A percentile compares a stretch with the other conserved stretches of the same genome.
Conservation (phyloP, 2,888 invertebrate genomes). For the Scaptomyza cyrtandrae region DNA sequence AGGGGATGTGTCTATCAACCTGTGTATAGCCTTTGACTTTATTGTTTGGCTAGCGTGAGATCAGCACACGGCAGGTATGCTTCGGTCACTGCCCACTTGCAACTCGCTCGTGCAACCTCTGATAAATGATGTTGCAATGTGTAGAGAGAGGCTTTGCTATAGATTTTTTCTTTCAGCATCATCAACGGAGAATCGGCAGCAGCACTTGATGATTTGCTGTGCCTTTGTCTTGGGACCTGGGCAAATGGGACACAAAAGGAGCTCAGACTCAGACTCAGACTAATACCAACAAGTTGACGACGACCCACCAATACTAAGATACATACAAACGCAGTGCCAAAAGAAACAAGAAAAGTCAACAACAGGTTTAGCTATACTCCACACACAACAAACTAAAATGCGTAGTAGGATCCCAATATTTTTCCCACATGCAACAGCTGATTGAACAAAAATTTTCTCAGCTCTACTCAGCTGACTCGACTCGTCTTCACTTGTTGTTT, state of each 20-base stretch:
- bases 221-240: conserved; percentile 60
- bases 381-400: conserved; percentile 33
- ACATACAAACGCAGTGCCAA: conserved; percentile 19
- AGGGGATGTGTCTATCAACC: conserved; percentile 57
- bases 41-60: conserved; percentile 77
- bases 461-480: conserved; percentile 60
- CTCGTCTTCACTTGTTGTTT: conserved; percentile 68
- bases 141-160: conserved; percentile 32
- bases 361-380: conserved; percentile 73
- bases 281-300: conserved; percentile 43
- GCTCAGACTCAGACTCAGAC: conserved; percentile 53
- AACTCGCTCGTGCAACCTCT: conserved; percentile 66
- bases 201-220: conserved; percentile 76
- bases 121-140: conserved; percentile 78
- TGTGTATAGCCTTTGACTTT: conserved; percentile 58
- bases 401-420: conserved; percentile 41
- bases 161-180: conserved; percentile 62
- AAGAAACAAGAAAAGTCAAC: conserved; percentile 71
- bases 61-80: conserved; percentile 77
- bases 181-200: conserved; percentile 31
- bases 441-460: conserved; percentile 76
- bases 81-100: conserved; percentile 67
- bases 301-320: conserved; percentile 36
- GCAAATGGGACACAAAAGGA: conserved; percentile 64
- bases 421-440: conserved; percentile 77